Base-by-base conservation (phyloP, 2,888 invertebrate species). In the Seira musarum region DNA sequence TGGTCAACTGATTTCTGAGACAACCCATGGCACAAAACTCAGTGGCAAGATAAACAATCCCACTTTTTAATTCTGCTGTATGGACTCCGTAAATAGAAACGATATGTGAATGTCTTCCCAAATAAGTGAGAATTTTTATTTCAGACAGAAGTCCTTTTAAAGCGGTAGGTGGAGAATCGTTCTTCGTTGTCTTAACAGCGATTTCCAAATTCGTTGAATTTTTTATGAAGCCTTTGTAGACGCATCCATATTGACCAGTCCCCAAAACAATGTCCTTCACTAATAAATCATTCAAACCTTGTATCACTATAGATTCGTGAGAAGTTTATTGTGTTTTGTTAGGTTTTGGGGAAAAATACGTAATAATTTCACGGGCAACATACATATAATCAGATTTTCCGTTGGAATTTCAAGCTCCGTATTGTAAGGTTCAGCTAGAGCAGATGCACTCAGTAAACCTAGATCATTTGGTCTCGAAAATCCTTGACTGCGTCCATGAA, bases 71-170 rank as follows among this genome's bases (percentile, higher is more conserved):
- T n/a, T 67, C 30, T 17, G 10, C 24, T 24, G 75, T 76, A 21
- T 60, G 53, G 0, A 69, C 75, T 24, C 75, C 75, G 17, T 1
- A 1, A 40, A 76, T 49, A 8, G 40, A 0, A 1, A 76, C 68
- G 19, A 76, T 63, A 24, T 76, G 68, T 17, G 21, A 17, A 25
- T 76, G 75, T 5, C 25, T 24, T 6, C 75, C 75, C 17, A 76
- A 1, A 49, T 30, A 68, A 17, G 10, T 63, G 19, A 76, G 10
- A 15, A 76, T 61, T 25, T 69, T 68, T 8, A 76, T 76, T 30
- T 76, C 75, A 2, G 68, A 63, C 5, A 76, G 22, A n/a, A 76
- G 6, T 46, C 49, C 24, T 19, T 64, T 63, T 25, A 76, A 17
- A 21, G 24, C 60, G 1, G 21, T 1, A 17, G 19, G 17, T n/a